phyloP scores from a whole-genome alignment of 1,140 invertebrate species.

The Diuraphis noxia region DNA sequence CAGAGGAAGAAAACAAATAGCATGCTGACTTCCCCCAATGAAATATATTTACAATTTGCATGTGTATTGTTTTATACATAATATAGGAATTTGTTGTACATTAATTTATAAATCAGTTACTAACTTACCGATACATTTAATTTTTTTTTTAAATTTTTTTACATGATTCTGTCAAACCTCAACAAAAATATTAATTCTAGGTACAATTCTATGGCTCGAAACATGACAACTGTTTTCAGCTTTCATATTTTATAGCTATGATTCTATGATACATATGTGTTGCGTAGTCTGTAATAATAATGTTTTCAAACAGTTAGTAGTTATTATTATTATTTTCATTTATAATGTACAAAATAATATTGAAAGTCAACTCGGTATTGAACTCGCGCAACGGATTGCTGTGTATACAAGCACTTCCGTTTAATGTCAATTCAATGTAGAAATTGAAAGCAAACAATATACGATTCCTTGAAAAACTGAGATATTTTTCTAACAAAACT shows the following conservation, averaged over 20 bases:
- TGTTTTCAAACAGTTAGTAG: not conserved
- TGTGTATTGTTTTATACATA: not conserved
- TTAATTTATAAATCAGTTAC: too few relatives aligned
- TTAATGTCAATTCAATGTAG: constrained; percentile 5
- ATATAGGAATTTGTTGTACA: too few relatives aligned
- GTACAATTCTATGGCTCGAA: not conserved
- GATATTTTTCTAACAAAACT: constrained; percentile 29
- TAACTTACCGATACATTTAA: too few relatives aligned
- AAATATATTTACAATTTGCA: not conserved
- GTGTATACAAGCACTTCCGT: not conserved
- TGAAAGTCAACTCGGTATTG: not conserved
- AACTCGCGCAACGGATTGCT: not conserved
- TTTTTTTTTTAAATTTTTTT: not conserved
- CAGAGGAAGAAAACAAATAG: not conserved
- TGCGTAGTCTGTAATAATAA: not conserved
- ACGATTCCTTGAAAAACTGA: constrained; percentile 3
- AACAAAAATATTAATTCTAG: not conserved
- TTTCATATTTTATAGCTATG: not conserved
- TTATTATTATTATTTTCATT: not conserved
- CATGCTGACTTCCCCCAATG: not conserved
- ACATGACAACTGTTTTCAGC: not conserved
- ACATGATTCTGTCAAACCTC: not conserved
- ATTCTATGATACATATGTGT: not conserved
- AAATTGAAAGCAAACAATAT: constrained; percentile 31
- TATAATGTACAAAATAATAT: not conserved